phyloP scores from a whole-genome alignment of 2,797 vertebrate species.

The Smutsia gigantea region DNA sequence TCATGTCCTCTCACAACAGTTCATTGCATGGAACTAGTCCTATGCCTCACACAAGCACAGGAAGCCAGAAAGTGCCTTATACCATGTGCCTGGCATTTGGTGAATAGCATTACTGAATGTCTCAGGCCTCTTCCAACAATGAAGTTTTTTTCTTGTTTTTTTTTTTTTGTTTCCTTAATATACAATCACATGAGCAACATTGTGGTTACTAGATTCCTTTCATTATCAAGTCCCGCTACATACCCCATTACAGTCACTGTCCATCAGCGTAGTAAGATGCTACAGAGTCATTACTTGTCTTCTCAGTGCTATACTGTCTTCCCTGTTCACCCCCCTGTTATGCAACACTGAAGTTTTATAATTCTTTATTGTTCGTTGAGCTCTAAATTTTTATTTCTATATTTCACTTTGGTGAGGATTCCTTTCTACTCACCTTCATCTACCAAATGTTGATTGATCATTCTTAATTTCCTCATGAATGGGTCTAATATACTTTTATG shows the following conservation, averaged over 20 bases:
- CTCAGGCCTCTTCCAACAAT: neutral
- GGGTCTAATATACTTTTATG: neutral
- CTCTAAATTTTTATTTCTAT: neutral
- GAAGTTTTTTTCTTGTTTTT: neutral
- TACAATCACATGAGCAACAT: too few species aligned
- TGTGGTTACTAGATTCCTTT: too few species aligned
- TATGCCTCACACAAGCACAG: neutral
- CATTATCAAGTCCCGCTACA: too few species aligned
- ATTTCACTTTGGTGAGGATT: conserved; percentile 6
- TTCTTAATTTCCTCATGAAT: neutral
- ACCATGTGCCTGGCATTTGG: too few species aligned
- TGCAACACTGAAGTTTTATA: neutral
- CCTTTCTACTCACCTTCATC: neutral
- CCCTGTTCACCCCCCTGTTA: too few species aligned
- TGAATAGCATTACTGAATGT: neutral
- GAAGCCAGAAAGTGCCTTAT: neutral
- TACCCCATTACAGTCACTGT: too few species aligned
- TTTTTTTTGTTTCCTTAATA: too few species aligned
- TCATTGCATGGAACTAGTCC: neutral
- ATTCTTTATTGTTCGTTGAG: neutral
- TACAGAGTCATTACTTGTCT: too few species aligned
- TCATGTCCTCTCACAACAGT: neutral
- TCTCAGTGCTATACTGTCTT: too few species aligned
- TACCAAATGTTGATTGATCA: neutral
- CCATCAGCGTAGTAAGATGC: too few species aligned